These are phyloP conservation scores for Keiferia lycopersicella DNA, from an alignment of 2,888 invertebrate genomes.

Conservation along the genomic window DNA sequence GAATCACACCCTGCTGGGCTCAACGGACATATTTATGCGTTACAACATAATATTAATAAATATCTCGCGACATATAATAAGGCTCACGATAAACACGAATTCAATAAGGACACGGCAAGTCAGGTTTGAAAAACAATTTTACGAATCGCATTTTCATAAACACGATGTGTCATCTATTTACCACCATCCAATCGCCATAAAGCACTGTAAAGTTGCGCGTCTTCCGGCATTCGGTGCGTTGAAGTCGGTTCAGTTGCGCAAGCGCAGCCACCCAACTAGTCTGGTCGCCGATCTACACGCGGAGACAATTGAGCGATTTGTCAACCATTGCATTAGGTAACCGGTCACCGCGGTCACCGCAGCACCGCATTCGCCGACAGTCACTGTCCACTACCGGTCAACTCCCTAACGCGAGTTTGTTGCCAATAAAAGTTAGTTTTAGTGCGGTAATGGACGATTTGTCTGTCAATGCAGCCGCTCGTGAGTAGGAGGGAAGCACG, in stretches of 20 bases:
- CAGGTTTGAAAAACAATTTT: constrained; percentile 28
- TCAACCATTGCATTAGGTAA: constrained; percentile 72
- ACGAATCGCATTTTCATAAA: constrained; percentile 48
- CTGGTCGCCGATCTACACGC: constrained; percentile 55
- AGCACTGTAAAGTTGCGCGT: constrained; percentile 68
- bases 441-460: constrained; percentile 67
- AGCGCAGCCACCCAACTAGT: constrained; percentile 68
- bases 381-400: constrained; percentile 52
- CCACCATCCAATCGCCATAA: constrained; percentile 68
- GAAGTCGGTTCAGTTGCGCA: constrained; percentile 56
- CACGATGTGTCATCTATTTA: constrained; percentile 54
- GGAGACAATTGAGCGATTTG: constrained; percentile 79
- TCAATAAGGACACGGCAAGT: constrained; percentile 22
- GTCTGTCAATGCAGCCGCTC: constrained; percentile 61
- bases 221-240: constrained; percentile 73
- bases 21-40: constrained; percentile 49
- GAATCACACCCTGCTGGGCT: constrained; percentile 52
- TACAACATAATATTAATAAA: constrained; percentile 32
- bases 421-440: constrained; percentile 53
- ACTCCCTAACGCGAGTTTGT: constrained; percentile 57
- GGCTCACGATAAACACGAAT: constrained; percentile 22
- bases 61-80: constrained; percentile 13
- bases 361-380: constrained; percentile 48
- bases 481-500: constrained; percentile 66
- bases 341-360: constrained; percentile 57